phyloP scores from a whole-genome alignment of 2,113 vertebrate species.

The Herpailurus yagouaroundi region DNA sequence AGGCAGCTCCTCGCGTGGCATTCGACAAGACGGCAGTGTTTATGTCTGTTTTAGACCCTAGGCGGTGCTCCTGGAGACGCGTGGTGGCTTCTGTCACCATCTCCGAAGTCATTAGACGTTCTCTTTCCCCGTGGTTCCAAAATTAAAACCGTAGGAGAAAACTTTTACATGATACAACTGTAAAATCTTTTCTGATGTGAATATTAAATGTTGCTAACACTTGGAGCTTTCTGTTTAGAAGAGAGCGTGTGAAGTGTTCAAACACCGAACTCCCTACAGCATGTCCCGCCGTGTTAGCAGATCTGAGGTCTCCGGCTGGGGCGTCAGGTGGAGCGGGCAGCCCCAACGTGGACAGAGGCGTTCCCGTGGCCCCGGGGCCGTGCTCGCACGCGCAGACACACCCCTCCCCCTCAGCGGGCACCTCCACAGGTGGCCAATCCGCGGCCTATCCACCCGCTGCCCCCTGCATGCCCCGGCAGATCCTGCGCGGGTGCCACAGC shows the following conservation, averaged over 20 bases:
- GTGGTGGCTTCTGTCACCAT: not conserved
- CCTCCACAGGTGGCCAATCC: not conserved
- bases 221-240: constrained; percentile 38
- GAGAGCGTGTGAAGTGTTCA: not conserved
- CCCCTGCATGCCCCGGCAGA: not conserved
- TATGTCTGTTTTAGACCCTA: too few species aligned
- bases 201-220: not conserved
- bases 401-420: not conserved
- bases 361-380: not conserved
- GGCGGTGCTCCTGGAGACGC: not conserved
- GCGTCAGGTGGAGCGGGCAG: not conserved
- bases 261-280: not conserved
- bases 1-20: too few species aligned
- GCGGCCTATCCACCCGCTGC: not conserved
- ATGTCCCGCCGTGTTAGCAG: not conserved
- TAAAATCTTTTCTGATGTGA: constrained; percentile 8
- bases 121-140: not conserved
- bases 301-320: not conserved
- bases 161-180: not conserved
- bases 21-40: too few species aligned
- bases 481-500: too few species aligned
- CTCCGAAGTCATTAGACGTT: not conserved
- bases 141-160: not conserved
- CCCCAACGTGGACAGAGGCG: not conserved
- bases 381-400: too few species aligned